These are phyloP conservation scores for Crenichthys baileyi DNA, from an alignment of 2,797 vertebrate genomes.

Conservation along the genomic window DNA sequence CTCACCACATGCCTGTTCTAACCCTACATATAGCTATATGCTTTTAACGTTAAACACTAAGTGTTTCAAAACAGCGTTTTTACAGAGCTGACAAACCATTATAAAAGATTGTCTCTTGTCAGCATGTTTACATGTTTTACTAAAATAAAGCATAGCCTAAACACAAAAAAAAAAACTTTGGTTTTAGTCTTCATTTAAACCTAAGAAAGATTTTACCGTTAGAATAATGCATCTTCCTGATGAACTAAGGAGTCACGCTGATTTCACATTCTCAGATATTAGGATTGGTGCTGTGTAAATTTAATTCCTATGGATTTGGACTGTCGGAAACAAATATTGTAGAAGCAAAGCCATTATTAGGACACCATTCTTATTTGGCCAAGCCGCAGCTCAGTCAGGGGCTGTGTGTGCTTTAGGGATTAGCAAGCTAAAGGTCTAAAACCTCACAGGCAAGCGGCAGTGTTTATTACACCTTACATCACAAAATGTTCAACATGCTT, in stretches of 20 bases:
- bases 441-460: conserved; percentile 36
- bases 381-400: conserved; percentile 50
- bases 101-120: not conserved
- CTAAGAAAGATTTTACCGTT: not conserved
- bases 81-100: not conserved
- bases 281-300: conserved; percentile 19
- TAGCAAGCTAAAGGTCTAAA: conserved; percentile 52
- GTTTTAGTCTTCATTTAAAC: not conserved
- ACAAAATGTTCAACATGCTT: conserved; percentile 38
- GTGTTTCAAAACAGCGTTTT: not conserved
- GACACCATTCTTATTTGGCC: conserved; percentile 40
- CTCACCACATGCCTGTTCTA: conserved; percentile 85
- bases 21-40: conserved; percentile 66
- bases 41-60: conserved; percentile 4
- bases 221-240: not conserved
- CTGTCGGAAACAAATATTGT: conserved; percentile 8
- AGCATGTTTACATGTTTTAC: not conserved
- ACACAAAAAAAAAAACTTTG: not conserved
- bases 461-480: conserved; percentile 57
- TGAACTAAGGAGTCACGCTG: not conserved
- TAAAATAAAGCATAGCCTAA: not conserved
- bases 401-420: conserved; percentile 58
- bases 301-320: conserved; percentile 16
- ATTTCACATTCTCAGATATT: conserved; percentile 2
- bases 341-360: conserved; percentile 35